phyloP scores from a whole-genome alignment of 2,888 invertebrate genomes.

The Icerya purchasi region DNA sequence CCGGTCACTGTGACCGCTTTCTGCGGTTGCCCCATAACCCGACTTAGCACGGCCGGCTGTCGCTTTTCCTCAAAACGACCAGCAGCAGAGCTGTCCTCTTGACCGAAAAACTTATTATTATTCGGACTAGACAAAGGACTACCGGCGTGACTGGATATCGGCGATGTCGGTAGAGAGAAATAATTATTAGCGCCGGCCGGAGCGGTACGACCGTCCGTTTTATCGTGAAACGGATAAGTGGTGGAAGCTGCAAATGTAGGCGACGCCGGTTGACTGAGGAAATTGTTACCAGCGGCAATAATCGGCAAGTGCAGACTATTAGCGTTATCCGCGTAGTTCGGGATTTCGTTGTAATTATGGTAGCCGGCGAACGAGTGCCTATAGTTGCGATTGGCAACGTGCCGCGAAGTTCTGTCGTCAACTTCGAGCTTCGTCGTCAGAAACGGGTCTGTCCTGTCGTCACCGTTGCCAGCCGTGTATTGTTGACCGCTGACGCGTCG shows the following conservation, averaged over 20 bases:
- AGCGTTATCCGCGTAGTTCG: too few relatives aligned
- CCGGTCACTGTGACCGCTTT: neutral
- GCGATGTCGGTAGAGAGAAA: neutral
- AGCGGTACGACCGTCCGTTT: neutral
- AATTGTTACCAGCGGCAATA: too few relatives aligned
- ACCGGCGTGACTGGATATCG: neutral
- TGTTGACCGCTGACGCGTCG: too few relatives aligned
- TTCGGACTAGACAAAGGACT: neutral
- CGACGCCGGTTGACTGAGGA: neutral
- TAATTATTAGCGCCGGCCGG: neutral
- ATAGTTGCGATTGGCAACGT: neutral
- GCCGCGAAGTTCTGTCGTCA: neutral
- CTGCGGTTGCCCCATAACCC: slow-evolving; percentile 17
- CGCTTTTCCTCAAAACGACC: slow-evolving; percentile 13
- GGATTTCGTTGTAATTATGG: neutral
- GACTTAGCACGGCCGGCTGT: slow-evolving; percentile 15
- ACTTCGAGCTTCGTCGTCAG: too few relatives aligned
- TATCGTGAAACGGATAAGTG: neutral
- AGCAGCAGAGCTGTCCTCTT: neutral
- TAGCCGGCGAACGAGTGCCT: neutral
- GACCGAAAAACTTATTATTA: neutral
- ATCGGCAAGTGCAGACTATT: too few relatives aligned
- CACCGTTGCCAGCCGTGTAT: too few relatives aligned
- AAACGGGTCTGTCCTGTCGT: too few relatives aligned
- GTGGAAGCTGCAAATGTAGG: slow-evolving; percentile 3